These are phyloP conservation scores for Solen grandis DNA, from an alignment of 1,140 invertebrate genomes.

Conservation along the genomic window DNA sequence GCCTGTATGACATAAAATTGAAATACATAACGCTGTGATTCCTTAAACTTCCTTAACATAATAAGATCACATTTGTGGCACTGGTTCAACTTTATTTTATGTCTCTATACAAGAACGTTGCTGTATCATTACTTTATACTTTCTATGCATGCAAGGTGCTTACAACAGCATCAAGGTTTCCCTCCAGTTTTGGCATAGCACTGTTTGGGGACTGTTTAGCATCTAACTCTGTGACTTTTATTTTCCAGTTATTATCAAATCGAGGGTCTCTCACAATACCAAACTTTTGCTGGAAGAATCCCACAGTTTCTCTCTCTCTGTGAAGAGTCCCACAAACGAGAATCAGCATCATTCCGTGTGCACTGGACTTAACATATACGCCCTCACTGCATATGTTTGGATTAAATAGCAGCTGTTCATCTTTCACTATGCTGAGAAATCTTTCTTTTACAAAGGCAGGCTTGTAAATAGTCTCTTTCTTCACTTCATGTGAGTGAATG, in stretches of 20 bases:
- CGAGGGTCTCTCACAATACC: constrained; percentile 84
- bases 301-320: constrained; percentile 80
- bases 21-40: no score
- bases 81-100: no score
- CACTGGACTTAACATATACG: constrained; percentile 82
- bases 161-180: constrained; percentile 50
- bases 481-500: constrained; percentile 56
- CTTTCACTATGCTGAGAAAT: constrained; percentile 76
- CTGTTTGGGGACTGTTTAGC: constrained; percentile 45
- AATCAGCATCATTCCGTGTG: constrained; percentile 85
- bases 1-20: no score
- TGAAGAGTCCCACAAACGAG: constrained; percentile 85
- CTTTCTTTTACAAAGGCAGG: constrained; percentile 74
- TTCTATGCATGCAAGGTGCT: no score
- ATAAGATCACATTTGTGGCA: no score
- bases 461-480: constrained; percentile 60
- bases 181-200: constrained; percentile 60
- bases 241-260: constrained; percentile 85
- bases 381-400: constrained; percentile 83
- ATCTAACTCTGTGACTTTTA: constrained; percentile 81
- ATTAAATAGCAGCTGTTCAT: constrained; percentile 84
- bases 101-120: no score
- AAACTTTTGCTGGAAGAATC: constrained; percentile 86
- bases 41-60: no score
- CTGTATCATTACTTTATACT: no score